Base-by-base conservation (phyloP, 2,113 vertebrate genomes). In the Crotalus tigris region DNA sequence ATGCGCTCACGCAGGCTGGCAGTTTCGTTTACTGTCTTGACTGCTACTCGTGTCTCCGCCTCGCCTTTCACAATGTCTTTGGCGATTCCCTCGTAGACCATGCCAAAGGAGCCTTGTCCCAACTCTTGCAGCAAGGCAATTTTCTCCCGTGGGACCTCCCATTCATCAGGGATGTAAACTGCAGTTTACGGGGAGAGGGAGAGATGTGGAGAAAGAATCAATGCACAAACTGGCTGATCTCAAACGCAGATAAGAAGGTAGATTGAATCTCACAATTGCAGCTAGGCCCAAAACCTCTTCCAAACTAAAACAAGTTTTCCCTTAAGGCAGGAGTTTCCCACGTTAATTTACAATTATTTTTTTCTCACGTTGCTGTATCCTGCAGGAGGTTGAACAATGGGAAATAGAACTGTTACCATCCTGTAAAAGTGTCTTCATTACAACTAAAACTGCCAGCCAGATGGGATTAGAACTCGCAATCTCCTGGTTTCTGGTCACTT, bases 101-200 rank as follows among this genome's bases (percentile, higher is more conserved):
- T 99, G 26, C 99, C 99, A 0, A 99, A 99, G 94, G 99, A 99
- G 85, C 99, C 99, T 96, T 99, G 99, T 0, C 99, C 99, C 95
- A 99, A 97, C 96, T 99, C 99, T 0, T 98, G 95, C 12, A 99
- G 97, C 1, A 99, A 97, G 0, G 91, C 95, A 96, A 99, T 99
- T 97, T 99, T 99, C 54, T 99, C 99, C 17, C 99, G 98, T 0
- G 98, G 98, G 11, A 99, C 99, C 95, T 99, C 99, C 99, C 99
- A 99, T 49, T 99, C 99, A 0, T 99, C 99, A 0, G 99, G 98
- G 94, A 99, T 98, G 1, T 99, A 99, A 90, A 99, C 99, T 98
- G 97, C 89, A 0, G 6, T 39, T 81, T 44, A 61, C 91, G 44
- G 92, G 87, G 93, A 59, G 54, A 49, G 87, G 69, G 91, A 0